phyloP scores from a whole-genome alignment of 2,797 vertebrate species.

The Lacerta bilineata region DNA sequence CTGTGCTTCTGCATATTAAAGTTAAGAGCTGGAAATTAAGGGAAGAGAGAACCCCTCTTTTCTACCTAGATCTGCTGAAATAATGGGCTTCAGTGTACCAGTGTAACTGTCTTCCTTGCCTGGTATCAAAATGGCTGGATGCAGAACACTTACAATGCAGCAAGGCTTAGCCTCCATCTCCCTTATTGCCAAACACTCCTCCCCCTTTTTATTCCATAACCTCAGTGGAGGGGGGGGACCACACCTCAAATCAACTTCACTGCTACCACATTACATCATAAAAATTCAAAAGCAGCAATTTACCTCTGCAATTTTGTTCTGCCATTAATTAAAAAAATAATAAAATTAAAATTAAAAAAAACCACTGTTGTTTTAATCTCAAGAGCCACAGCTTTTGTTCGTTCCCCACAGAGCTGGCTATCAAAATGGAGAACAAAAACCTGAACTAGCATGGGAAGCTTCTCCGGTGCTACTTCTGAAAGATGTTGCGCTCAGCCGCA shows the following conservation, averaged over 20 bases:
- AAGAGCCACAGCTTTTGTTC: too few relatives aligned
- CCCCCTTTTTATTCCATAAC: not conserved
- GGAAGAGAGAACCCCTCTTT: not conserved
- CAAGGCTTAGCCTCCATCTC: conserved; percentile 28
- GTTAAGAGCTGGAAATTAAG: not conserved
- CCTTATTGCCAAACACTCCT: conserved; percentile 12
- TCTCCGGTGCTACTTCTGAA: not conserved
- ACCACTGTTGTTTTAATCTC: too few relatives aligned
- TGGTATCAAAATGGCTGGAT: conserved; percentile 58
- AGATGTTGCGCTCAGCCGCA: not conserved
- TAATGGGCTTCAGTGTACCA: not conserved
- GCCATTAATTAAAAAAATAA: not conserved
- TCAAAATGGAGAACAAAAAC: not conserved
- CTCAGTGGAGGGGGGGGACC: not conserved
- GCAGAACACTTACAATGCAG: conserved; percentile 42
- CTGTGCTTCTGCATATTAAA: not conserved
- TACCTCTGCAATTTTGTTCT: not conserved
- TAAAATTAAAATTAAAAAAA: not conserved
- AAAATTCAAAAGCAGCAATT: not conserved
- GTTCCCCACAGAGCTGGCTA: not conserved
- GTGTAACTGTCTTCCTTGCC: conserved; percentile 20
- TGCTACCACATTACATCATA: not conserved
- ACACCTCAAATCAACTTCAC: not conserved
- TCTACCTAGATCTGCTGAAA: not conserved
- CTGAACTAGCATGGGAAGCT: not conserved